Evolutionary conservation across 1,140 invertebrate species (phyloP), one percentile per base, ranked within the genome.

Genomic region (Brachionus plicatilis): DNA sequence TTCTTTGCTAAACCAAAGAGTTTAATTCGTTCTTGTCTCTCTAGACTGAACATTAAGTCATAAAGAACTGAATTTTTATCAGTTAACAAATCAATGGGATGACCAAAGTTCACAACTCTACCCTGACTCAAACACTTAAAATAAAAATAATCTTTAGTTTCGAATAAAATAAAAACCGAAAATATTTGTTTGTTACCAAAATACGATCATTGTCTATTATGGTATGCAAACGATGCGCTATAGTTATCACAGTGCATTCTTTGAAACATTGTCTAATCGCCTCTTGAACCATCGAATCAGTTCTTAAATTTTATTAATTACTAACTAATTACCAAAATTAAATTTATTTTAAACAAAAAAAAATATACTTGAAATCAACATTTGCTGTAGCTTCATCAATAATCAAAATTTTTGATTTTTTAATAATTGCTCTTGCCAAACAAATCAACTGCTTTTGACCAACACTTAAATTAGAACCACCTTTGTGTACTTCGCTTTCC

Each of bases 371-470:
- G 43, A 68, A 41, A 72, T 90, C 89, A 33, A 90, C 88, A 85
- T 89, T 88, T 3, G 90, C 89, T 4, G 91, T 91, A 12, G 90
- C 90, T 86, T 91, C 90, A 86, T 91, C 90, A 33, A 91, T 86
- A 14, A 90, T 86, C 1, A 91, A 86, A 27, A 90, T 87, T 33
- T 87, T 87, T 72, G 87, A 94, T 85, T 94, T 93, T 33, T 87
- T 85, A 0, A 91, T 85, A 87, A 90, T 93, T 92, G 91, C 91
- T 80, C 90, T 84, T 2, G 91, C 91, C 2, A 91, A 85, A 86
- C 91, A 91, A 47, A 95, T 91, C 27, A 95, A 89, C 89, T 95
- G 94, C 50, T 94, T 89, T 90, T 95, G 94, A 0, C 94, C 94
- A 80, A 94, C 93, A 85, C 93, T 94, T 87, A 94, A 93, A 88